Evolutionary conservation across 1,140 invertebrate species (phyloP).

Genomic region (Holotrichia oblita): DNA sequence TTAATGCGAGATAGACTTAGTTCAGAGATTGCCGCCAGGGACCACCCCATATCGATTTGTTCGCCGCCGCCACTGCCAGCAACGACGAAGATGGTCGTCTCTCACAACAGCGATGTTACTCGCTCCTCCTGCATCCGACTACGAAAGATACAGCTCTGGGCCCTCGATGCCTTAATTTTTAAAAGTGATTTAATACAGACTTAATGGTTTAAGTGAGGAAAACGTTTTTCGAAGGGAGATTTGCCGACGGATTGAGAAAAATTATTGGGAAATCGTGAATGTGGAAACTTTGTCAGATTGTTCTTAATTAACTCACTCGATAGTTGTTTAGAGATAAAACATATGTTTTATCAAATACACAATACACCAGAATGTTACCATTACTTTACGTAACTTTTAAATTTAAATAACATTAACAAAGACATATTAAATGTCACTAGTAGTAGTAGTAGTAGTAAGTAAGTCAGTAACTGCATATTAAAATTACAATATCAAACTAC

Average conservation of each 20-base stretch:
- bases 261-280: background rate
- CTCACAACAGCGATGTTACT: background rate
- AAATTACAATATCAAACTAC: too few relatives aligned
- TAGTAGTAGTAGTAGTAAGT: too few relatives aligned
- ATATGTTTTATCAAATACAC: too few relatives aligned
- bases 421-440: too few relatives aligned
- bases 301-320: background rate
- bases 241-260: background rate
- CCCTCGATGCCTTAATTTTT: conserved; percentile 47
- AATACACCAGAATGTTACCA: too few relatives aligned
- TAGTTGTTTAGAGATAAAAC: background rate
- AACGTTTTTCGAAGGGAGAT: background rate
- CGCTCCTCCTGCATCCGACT: background rate
- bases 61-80: conserved; percentile 20
- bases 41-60: conserved; percentile 51
- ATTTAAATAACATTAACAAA: too few relatives aligned
- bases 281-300: background rate
- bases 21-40: conserved; percentile 53
- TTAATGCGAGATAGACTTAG: conserved; percentile 58
- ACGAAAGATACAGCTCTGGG: background rate
- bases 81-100: background rate
- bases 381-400: too few relatives aligned
- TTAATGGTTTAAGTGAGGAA: conserved; percentile 42
- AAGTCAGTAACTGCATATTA: too few relatives aligned
- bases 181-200: conserved; percentile 49